Conservation (phyloP, 2,797 vertebrate genomes). For the Sciurus vulgaris region DNA sequence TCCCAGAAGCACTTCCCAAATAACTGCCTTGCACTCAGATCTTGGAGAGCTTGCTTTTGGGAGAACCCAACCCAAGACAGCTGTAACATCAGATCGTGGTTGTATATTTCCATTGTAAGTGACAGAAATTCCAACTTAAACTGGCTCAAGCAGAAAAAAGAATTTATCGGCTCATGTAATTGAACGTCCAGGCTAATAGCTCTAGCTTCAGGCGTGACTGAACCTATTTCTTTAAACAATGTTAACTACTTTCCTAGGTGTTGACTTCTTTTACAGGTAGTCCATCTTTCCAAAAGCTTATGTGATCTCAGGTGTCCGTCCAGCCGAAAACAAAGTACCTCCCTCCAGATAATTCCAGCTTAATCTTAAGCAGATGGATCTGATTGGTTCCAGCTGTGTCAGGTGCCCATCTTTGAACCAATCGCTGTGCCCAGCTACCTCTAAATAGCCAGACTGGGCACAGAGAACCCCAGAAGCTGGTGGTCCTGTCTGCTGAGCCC, state of each 20-base stretch:
- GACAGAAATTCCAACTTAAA: conserved; percentile 64
- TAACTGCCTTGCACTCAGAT: neutral
- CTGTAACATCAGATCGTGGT: neutral
- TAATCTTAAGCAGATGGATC: neutral
- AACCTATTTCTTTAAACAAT: conserved; percentile 14
- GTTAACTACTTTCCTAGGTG: conserved; percentile 9
- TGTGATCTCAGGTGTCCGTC: neutral
- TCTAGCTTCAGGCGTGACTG: conserved; percentile 47
- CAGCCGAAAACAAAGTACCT: neutral
- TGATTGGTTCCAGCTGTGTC: neutral
- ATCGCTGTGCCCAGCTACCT: neutral
- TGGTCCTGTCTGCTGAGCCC: no score
- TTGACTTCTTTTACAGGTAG: neutral
- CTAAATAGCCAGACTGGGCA: no score
- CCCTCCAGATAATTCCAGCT: accelerated
- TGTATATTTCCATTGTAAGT: conserved; percentile 57
- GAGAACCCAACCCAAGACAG: neutral
- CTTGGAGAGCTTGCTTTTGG: neutral
- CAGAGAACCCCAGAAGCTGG: accelerated
- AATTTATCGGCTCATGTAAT: conserved; percentile 48
- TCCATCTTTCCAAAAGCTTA: neutral
- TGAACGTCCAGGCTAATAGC: conserved; percentile 61
- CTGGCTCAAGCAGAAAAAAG: conserved; percentile 55
- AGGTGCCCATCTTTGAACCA: neutral
- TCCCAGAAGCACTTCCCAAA: neutral